A percentile compares a stretch with the other conserved stretches of the same genome.
These are phyloP conservation scores for Babyrousa celebensis DNA, from an alignment of 2,797 vertebrate species.

Conservation along the genomic window DNA sequence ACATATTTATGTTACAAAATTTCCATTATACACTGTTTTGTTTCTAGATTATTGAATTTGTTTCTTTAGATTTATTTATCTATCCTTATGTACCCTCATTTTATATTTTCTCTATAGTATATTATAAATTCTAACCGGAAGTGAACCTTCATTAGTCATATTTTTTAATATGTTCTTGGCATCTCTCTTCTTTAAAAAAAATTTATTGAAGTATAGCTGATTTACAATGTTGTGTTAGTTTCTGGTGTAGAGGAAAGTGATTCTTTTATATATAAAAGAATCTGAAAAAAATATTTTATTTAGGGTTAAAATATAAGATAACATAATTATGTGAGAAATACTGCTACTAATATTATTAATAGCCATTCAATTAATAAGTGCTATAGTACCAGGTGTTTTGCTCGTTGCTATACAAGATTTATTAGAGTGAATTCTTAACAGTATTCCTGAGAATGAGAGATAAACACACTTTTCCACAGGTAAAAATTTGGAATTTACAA, in stretches of 20 bases:
- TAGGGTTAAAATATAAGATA: not conserved
- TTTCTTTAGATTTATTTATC: not conserved
- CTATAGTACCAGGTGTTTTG: not conserved
- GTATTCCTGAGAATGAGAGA: not conserved
- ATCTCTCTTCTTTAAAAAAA: no score
- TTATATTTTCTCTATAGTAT: not conserved
- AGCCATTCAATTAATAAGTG: not conserved
- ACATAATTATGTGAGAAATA: not conserved
- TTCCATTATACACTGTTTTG: not conserved
- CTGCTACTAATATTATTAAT: not conserved
- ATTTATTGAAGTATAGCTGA: no score
- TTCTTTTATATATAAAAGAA: no score
- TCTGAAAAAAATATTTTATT: no score
- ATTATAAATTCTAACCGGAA: not conserved
- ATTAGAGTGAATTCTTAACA: not conserved
- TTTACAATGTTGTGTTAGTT: no score
- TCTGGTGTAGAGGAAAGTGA: no score
- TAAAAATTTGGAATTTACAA: not conserved
- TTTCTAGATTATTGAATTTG: not conserved
- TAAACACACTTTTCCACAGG: not conserved
- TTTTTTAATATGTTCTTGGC: not conserved
- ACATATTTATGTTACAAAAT: not conserved
- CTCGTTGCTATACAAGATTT: not conserved
- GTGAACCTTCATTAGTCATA: not conserved
- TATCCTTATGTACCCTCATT: not conserved